Conservation (phyloP, 1,140 invertebrate genomes). For the Drosophila aff. region DNA sequence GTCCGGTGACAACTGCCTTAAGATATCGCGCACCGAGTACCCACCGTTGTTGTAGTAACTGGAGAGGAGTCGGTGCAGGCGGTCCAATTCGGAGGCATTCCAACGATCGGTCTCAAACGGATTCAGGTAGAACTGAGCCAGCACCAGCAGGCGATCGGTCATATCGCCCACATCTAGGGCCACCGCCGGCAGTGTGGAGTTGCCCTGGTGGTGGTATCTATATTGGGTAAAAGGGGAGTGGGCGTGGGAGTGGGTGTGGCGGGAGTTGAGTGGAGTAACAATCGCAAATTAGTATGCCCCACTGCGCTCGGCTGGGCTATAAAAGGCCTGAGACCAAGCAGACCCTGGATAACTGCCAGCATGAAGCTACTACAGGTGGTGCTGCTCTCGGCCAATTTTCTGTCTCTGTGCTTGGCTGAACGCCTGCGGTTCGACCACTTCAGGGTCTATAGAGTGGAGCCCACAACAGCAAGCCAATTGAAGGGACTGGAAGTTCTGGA, state of each 20-base stretch:
- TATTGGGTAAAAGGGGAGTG: slow-evolving; percentile 7
- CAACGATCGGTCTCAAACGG: slow-evolving; percentile 52
- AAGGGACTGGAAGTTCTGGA: slow-evolving; percentile 56
- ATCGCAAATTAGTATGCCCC: slow-evolving; percentile 60
- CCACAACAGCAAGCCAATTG: slow-evolving; percentile 74
- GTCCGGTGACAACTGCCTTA: slow-evolving; percentile 66
- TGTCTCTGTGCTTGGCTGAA: slow-evolving; percentile 15
- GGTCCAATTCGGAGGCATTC: slow-evolving; percentile 47
- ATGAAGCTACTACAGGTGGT: slow-evolving; percentile 39
- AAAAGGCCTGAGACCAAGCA: slow-evolving; percentile 9
- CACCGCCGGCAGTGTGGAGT: slow-evolving; percentile 32
- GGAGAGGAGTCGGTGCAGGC: slow-evolving; percentile 62
- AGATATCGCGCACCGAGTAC: slow-evolving; percentile 73
- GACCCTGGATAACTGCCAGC: slow-evolving; percentile 29
- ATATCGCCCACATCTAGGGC: slow-evolving; percentile 55
- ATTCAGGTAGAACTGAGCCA: slow-evolving; percentile 67
- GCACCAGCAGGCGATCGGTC: slow-evolving; percentile 57
- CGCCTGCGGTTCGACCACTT: slow-evolving; percentile 66
- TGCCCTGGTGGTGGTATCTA: slow-evolving; percentile 68
- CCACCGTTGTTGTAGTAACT: slow-evolving; percentile 60
- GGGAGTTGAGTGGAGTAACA: slow-evolving; percentile 24
- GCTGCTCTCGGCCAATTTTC: slow-evolving; percentile 12
- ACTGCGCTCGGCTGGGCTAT: slow-evolving; percentile 33
- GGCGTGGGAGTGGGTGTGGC: slow-evolving; percentile 11
- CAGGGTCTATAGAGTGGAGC: slow-evolving; percentile 85